Conservation (phyloP, 2,888 invertebrate species). For the Steinernema carpocapsae region DNA sequence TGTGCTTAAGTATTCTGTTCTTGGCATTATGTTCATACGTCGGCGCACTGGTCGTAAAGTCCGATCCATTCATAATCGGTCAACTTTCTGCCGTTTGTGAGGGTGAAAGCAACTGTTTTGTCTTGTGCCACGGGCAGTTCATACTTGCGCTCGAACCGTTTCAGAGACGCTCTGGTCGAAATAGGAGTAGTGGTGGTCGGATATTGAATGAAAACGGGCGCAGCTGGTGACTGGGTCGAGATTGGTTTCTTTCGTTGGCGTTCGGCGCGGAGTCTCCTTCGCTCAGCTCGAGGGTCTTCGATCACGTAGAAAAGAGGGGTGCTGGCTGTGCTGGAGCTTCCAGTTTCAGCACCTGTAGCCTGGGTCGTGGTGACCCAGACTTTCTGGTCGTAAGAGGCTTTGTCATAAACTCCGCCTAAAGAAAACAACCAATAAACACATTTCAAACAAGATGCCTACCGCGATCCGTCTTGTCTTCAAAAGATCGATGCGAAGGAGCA, state of each 20-base stretch:
- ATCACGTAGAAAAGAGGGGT: conserved; percentile 46
- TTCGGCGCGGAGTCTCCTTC: conserved; percentile 38
- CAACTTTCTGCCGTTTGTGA: conserved; percentile 49
- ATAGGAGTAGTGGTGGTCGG: neutral
- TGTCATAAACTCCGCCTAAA: neutral
- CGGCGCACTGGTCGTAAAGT: conserved; percentile 55
- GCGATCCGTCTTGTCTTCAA: neutral
- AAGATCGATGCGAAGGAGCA: conserved; percentile 14
- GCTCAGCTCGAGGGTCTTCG: conserved; percentile 40
- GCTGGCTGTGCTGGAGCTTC: neutral
- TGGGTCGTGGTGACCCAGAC: neutral
- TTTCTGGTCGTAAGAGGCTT: neutral
- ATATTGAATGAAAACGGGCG: neutral
- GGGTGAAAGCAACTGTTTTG: conserved; percentile 45
- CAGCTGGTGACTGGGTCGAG: neutral
- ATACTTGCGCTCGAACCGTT: conserved; percentile 43
- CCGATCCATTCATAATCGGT: conserved; percentile 61
- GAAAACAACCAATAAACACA: neutral
- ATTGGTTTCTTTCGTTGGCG: neutral
- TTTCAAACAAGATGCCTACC: neutral
- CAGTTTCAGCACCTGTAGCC: neutral
- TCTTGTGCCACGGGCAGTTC: conserved; percentile 46
- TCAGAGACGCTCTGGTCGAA: neutral
- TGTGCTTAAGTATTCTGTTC: neutral
- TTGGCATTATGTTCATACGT: conserved; percentile 38